A percentile compares a stretch with the other conserved stretches of the same genome.
phyloP scores from a whole-genome alignment of 23 tunicate species.

The Halocynthia roretzi region DNA sequence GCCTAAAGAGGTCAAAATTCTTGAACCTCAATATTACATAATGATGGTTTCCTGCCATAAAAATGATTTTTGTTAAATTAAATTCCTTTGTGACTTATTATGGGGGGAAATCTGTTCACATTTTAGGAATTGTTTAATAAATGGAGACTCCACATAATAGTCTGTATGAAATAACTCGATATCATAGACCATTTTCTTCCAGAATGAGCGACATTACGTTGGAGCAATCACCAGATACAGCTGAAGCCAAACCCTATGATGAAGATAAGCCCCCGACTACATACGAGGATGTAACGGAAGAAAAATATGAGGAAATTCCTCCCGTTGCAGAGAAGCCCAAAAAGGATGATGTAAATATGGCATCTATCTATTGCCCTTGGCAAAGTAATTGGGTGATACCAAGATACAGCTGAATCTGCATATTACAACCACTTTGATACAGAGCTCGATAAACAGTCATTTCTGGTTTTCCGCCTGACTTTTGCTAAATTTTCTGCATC shows the following conservation, averaged over 20 bases:
- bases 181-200: background rate
- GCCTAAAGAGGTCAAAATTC: too few species aligned
- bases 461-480: too few species aligned
- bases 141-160: background rate
- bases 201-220: constrained; percentile 5
- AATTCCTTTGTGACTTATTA: too few species aligned
- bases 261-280: background rate
- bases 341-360: background rate
- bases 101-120: too few species aligned
- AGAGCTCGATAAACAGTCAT: background rate
- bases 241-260: background rate
- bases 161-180: background rate
- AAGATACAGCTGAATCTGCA: background rate
- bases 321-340: background rate
- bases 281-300: background rate
- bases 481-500: too few species aligned
- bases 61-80: too few species aligned
- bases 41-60: too few species aligned
- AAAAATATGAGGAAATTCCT: constrained; percentile 6
- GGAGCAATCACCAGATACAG: constrained; percentile 2
- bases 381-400: background rate
- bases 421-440: background rate
- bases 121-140: too few species aligned
- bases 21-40: too few species aligned
- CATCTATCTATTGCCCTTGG: background rate